Percentiles rank a stretch among this genome's conserved stretches.
Conservation (phyloP, 2,888 invertebrate genomes). For the Yponomeuta cagnagella region DNA sequence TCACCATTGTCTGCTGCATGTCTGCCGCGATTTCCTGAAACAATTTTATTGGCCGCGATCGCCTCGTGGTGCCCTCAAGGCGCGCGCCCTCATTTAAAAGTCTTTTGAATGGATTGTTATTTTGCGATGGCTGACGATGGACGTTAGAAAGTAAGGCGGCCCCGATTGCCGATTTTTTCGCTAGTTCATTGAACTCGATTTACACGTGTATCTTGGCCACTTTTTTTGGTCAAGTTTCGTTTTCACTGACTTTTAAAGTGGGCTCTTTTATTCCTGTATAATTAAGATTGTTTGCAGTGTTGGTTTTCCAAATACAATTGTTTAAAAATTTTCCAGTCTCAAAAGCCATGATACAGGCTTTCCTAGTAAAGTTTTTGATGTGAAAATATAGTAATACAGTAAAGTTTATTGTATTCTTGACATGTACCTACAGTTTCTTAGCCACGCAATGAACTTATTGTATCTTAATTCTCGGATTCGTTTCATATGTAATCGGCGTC, state of each 20-base stretch:
- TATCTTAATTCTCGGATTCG: not conserved
- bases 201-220: not conserved
- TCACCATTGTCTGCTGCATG: constrained; percentile 62
- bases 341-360: too few relatives aligned
- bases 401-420: too few relatives aligned
- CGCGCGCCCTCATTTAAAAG: constrained; percentile 14
- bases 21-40: constrained; percentile 68
- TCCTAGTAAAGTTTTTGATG: too few relatives aligned
- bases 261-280: too few relatives aligned
- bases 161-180: not conserved
- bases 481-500: not conserved
- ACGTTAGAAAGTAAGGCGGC: not conserved
- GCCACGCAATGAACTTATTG: not conserved
- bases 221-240: not conserved
- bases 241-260: not conserved
- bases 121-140: constrained; percentile 8
- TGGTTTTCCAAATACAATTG: not conserved
- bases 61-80: constrained; percentile 46
- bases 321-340: not conserved
- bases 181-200: constrained; percentile 5
- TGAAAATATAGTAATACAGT: too few relatives aligned
- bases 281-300: too few relatives aligned
- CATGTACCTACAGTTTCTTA: too few relatives aligned
- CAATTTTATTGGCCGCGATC: constrained; percentile 39
- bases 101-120: constrained; percentile 47